Evolutionary conservation across 2,888 invertebrate genomes (phyloP).

Genomic region (Caenorhabditis japonica): DNA sequence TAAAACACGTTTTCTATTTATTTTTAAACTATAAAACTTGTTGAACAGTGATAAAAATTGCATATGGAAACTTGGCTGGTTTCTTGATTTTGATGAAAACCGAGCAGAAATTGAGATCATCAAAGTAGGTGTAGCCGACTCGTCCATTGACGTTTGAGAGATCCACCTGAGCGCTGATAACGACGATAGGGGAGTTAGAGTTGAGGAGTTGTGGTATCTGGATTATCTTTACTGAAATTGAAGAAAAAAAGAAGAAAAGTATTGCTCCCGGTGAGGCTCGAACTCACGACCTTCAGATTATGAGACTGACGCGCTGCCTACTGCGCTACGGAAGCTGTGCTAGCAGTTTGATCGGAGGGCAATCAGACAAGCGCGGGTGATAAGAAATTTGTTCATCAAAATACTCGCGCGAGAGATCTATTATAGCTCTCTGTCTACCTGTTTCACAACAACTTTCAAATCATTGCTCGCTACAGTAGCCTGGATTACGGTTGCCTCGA

Average conservation of each 20-base stretch:
- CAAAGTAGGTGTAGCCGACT: constrained; percentile 11
- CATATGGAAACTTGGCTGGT: constrained; percentile 9
- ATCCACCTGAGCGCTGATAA: neutral
- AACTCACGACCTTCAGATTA: constrained; percentile 95
- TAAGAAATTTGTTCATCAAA: too few relatives aligned
- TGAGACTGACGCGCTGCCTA: constrained; percentile 88
- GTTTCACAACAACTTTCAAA: too few relatives aligned
- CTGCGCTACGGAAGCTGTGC: neutral
- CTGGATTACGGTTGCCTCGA: neutral
- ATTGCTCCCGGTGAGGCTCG: constrained; percentile 85
- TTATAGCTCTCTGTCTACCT: too few relatives aligned
- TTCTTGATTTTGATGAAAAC: constrained; percentile 14
- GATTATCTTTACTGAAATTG: neutral
- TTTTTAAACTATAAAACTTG: neutral
- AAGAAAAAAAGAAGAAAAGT: too few relatives aligned
- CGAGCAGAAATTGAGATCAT: constrained; percentile 9
- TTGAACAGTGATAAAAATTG: constrained; percentile 4
- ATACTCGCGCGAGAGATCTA: too few relatives aligned
- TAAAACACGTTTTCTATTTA: neutral
- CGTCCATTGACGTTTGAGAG: neutral
- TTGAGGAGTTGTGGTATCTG: neutral
- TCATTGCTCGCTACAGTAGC: neutral
- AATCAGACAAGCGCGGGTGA: too few relatives aligned
- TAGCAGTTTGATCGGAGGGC: too few relatives aligned
- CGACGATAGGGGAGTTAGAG: neutral